phyloP scores from a whole-genome alignment of 1,140 invertebrate species.

The Calycopis cecrops region DNA sequence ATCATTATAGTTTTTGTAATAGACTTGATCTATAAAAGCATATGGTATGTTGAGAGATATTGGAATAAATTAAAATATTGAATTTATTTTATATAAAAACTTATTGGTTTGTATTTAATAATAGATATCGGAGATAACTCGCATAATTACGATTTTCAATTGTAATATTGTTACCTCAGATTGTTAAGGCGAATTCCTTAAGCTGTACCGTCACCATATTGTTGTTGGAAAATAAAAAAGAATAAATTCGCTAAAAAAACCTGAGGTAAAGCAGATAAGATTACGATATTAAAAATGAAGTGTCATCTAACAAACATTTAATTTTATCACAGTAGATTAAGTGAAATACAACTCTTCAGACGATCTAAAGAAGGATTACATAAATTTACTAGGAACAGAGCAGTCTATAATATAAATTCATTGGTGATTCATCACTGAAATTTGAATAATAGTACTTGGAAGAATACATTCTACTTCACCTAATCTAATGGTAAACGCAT shows the following conservation, averaged over 20 bases:
- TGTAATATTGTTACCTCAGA: conserved; percentile 4
- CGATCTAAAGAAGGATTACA: conserved; percentile 52
- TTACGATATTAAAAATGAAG: conserved; percentile 27
- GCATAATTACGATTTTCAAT: conserved; percentile 31
- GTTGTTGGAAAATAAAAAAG: conserved; percentile 7
- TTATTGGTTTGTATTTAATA: not conserved
- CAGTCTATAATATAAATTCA: conserved; percentile 65
- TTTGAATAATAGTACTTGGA: conserved; percentile 58
- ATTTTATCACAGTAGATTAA: conserved; percentile 61
- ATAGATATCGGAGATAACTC: conserved; percentile 1
- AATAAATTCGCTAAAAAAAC: conserved; percentile 39
- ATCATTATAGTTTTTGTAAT: no score
- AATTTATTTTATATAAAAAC: not conserved
- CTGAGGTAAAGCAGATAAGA: conserved; percentile 44
- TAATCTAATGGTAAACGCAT: conserved; percentile 55
- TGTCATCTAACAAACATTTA: conserved; percentile 44
- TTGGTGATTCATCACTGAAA: conserved; percentile 71
- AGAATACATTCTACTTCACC: conserved; percentile 47
- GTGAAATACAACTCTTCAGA: conserved; percentile 46
- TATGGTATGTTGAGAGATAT: no score
- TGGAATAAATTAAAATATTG: no score
- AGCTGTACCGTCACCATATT: conserved; percentile 14
- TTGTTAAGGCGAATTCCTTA: conserved; percentile 1
- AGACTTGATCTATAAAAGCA: no score
- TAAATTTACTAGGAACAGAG: conserved; percentile 67